These are phyloP conservation scores for Villa cingulata DNA, from an alignment of 2,888 invertebrate species.

Conservation along the genomic window DNA sequence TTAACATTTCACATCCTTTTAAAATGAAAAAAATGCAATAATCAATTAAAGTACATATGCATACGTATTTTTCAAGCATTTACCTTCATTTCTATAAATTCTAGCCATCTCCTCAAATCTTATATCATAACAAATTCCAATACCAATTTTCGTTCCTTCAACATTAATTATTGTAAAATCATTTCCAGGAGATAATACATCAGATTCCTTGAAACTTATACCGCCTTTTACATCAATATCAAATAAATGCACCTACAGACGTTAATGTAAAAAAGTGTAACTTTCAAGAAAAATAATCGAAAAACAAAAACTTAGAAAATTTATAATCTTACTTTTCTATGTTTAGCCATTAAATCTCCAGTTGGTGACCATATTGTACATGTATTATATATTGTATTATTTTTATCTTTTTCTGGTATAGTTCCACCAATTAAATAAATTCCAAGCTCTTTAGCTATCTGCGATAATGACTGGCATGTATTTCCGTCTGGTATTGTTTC, in stretches of 20 bases:
- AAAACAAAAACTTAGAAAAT: too few species aligned
- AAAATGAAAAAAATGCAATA: slow-evolving; percentile 5
- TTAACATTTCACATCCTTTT: slow-evolving; percentile 64
- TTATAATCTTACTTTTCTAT: slow-evolving; percentile 81
- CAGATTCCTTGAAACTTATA: slow-evolving; percentile 87
- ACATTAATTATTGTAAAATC: slow-evolving; percentile 58
- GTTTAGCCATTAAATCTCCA: slow-evolving; percentile 65
- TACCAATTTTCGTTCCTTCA: slow-evolving; percentile 58
- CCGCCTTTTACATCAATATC: slow-evolving; percentile 90
- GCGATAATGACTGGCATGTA: slow-evolving; percentile 55
- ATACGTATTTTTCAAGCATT: not conserved
- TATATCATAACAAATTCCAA: slow-evolving; percentile 92
- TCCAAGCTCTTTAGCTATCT: slow-evolving; percentile 58
- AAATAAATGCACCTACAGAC: slow-evolving; percentile 89
- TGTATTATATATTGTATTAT: slow-evolving; percentile 60
- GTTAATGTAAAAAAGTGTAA: too few species aligned
- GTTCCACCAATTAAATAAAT: slow-evolving; percentile 82
- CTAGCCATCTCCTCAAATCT: slow-evolving; percentile 82
- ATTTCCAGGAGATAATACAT: slow-evolving; percentile 63
- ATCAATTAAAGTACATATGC: not conserved
- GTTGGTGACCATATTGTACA: slow-evolving; percentile 70
- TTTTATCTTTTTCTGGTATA: slow-evolving; percentile 62
- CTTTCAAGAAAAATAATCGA: not conserved
- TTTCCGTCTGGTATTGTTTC: slow-evolving; percentile 69
- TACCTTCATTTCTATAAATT: slow-evolving; percentile 47